These are phyloP conservation scores for Tribolium freemani DNA, from an alignment of 2,888 invertebrate species.

Conservation along the genomic window DNA sequence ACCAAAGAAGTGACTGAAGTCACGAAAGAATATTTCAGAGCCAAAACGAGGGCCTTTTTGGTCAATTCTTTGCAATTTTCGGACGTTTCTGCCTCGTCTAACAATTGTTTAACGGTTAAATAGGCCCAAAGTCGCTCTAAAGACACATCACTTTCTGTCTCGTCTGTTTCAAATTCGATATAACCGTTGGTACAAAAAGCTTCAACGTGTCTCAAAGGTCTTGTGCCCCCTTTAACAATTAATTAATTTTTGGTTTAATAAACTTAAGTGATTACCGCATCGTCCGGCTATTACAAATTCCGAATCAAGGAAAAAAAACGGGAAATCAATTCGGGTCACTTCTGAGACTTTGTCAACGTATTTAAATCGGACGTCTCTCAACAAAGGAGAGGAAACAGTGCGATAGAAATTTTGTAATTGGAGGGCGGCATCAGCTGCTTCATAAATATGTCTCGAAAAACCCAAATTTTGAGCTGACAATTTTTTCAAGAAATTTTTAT, in stretches of 20 bases:
- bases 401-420: slow-evolving; percentile 77
- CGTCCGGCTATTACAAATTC: slow-evolving; percentile 76
- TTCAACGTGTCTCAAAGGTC: not conserved
- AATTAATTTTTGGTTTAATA: too few species aligned
- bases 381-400: slow-evolving; percentile 77
- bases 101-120: slow-evolving; percentile 75
- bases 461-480: slow-evolving; percentile 76
- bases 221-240: not conserved
- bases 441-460: slow-evolving; percentile 78
- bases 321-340: slow-evolving; percentile 72
- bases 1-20: slow-evolving; percentile 78
- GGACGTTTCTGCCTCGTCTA: slow-evolving; percentile 68
- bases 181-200: slow-evolving; percentile 45
- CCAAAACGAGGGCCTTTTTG: slow-evolving; percentile 71
- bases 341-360: slow-evolving; percentile 74
- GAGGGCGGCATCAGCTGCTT: slow-evolving; percentile 75
- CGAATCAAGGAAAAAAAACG: slow-evolving; percentile 74
- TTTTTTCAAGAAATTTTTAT: slow-evolving; percentile 75
- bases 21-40: slow-evolving; percentile 74
- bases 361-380: slow-evolving; percentile 74
- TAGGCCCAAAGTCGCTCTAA: slow-evolving; percentile 75
- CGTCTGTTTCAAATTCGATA: slow-evolving; percentile 54
- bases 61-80: slow-evolving; percentile 59
- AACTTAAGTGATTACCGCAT: slow-evolving; percentile 6
- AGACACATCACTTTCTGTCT: slow-evolving; percentile 56